These are phyloP conservation scores for Tenthredo amoena DNA, from an alignment of 2,888 invertebrate genomes.

Conservation along the genomic window DNA sequence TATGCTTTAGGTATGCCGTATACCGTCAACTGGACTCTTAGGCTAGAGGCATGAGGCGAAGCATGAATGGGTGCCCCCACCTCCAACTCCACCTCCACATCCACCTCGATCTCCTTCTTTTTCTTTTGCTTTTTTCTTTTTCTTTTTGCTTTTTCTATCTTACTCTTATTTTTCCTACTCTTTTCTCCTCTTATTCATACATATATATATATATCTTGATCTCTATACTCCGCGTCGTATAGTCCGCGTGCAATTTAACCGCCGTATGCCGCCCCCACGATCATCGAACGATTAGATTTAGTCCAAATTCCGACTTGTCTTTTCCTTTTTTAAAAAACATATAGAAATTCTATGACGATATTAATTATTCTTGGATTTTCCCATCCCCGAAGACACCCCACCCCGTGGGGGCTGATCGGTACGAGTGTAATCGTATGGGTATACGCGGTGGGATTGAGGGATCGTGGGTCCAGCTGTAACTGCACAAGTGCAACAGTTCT, in stretches of 20 bases:
- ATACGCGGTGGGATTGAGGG: neutral
- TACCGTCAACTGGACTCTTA: slow-evolving; percentile 74
- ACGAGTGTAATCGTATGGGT: neutral
- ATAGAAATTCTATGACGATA: too few species aligned
- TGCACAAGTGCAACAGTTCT: slow-evolving; percentile 16
- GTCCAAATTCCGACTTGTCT: neutral
- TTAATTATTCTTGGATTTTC: too few species aligned
- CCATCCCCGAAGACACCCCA: too few species aligned
- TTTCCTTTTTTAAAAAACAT: too few species aligned
- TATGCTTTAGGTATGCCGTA: slow-evolving; percentile 74
- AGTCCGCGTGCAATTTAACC: too few species aligned
- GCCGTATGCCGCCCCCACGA: neutral
- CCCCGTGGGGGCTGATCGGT: too few species aligned
- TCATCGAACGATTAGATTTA: neutral
- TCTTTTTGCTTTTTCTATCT: slow-evolving; percentile 41
- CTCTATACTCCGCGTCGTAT: neutral
- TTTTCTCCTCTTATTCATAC: slow-evolving; percentile 44
- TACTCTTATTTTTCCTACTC: slow-evolving; percentile 29
- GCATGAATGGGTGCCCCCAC: slow-evolving; percentile 76
- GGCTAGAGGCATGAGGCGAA: slow-evolving; percentile 75
- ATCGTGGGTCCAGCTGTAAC: neutral
- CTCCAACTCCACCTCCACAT: slow-evolving; percentile 47
- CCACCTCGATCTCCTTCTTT: slow-evolving; percentile 34
- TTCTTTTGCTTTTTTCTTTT: slow-evolving; percentile 52
- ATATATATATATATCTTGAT: slow-evolving; percentile 32